These are phyloP conservation scores for Silurus meridionalis DNA, from an alignment of 2,113 vertebrate species.

Conservation along the genomic window DNA sequence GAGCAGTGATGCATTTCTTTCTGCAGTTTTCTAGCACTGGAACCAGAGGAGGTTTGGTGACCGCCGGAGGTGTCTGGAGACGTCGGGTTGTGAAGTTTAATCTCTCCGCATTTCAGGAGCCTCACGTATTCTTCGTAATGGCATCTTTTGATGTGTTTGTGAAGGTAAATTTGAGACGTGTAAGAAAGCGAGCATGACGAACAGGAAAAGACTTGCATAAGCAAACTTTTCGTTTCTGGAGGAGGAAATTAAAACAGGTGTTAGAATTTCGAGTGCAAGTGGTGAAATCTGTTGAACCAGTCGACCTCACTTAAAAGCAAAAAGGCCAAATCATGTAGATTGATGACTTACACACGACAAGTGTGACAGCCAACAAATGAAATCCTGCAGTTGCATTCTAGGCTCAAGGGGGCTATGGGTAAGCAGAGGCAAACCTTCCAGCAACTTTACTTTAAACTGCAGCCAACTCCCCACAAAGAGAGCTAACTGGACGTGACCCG, in stretches of 20 bases:
- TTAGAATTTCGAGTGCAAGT: background rate
- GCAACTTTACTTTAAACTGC: background rate
- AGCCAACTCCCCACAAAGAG: background rate
- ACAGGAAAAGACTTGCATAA: background rate
- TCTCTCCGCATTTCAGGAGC: background rate
- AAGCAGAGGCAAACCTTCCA: background rate
- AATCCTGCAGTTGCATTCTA: background rate
- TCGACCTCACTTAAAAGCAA: background rate
- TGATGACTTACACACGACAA: background rate
- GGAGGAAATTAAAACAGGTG: background rate
- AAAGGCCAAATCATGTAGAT: background rate
- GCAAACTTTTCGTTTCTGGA: background rate
- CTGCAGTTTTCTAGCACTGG: background rate
- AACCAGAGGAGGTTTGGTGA: background rate
- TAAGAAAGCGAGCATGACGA: background rate
- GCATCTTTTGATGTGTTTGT: slow-evolving; percentile 23
- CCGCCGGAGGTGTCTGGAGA: background rate
- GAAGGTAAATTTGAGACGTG: slow-evolving; percentile 4
- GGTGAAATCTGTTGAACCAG: background rate
- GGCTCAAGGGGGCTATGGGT: background rate
- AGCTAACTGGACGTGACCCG: no score
- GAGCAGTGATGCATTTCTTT: background rate
- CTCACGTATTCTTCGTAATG: slow-evolving; percentile 18
- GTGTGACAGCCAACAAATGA: background rate
- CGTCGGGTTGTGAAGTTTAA: background rate